Evolutionary conservation across 1,140 invertebrate species (phyloP).

Genomic region (Drosophila repleta): DNA sequence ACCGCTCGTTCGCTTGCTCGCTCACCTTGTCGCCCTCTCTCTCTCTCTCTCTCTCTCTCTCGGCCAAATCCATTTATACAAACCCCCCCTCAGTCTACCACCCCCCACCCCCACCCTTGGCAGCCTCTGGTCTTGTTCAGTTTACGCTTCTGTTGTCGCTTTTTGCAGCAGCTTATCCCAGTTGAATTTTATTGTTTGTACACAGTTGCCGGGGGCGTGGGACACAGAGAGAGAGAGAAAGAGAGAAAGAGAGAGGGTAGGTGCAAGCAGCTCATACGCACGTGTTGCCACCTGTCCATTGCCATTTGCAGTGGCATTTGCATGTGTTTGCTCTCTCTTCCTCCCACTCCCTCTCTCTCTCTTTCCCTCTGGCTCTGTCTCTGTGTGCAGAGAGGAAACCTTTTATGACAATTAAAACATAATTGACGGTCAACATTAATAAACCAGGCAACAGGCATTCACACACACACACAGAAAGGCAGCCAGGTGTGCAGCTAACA

Average conservation of each 20-base stretch:
- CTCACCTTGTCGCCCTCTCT: not conserved
- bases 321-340: constrained; percentile 7
- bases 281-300: constrained; percentile 25
- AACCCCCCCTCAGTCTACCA: not conserved
- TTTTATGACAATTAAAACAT: constrained; percentile 84
- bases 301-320: constrained; percentile 28
- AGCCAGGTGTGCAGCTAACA: constrained; percentile 34
- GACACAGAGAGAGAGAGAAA: no score
- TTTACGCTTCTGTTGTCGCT: constrained; percentile 39
- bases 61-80: not conserved
- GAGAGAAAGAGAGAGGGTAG: not conserved
- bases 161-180: constrained; percentile 72
- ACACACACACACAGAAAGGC: not conserved
- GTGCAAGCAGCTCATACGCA: not conserved
- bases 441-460: constrained; percentile 57
- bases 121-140: not conserved
- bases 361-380: constrained; percentile 5
- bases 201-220: constrained; percentile 12
- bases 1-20: constrained; percentile 25
- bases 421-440: constrained; percentile 84
- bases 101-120: not conserved
- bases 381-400: constrained; percentile 68
- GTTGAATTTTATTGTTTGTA: constrained; percentile 79
- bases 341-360: not conserved
- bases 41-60: not conserved